A percentile compares a stretch with the other conserved stretches of the same genome.
phyloP scores from a whole-genome alignment of 92 coral and sea anemone genomes.

The Actinernus sp. region DNA sequence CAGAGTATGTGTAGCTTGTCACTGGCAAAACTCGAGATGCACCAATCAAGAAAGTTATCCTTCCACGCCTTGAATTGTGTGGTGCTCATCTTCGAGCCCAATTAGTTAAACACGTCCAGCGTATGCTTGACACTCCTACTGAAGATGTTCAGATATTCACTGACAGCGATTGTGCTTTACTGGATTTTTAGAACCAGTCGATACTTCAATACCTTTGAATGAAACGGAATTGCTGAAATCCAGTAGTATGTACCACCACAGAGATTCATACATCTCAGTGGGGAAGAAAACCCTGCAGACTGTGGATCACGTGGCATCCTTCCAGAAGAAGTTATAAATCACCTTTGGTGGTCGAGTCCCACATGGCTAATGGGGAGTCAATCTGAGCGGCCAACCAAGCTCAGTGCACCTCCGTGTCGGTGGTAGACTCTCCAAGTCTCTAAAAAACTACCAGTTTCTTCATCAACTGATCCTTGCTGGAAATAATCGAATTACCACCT shows the following conservation, averaged over 20 bases:
- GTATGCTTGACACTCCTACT: conserved; percentile 22
- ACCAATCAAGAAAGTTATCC: conserved; percentile 54
- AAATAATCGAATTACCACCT: too few species aligned
- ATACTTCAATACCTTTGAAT: conserved; percentile 49
- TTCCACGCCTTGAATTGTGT: conserved; percentile 61
- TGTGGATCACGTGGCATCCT: conserved; percentile 50
- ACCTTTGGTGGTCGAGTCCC: conserved; percentile 68
- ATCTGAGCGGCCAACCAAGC: too few species aligned
- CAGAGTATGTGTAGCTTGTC: too few species aligned
- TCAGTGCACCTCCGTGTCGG: conserved; percentile 61
- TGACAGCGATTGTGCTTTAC: conserved; percentile 36
- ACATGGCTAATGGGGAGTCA: too few species aligned
- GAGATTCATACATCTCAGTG: conserved; percentile 29
- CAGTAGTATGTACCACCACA: conserved; percentile 51
- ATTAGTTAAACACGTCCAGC: conserved; percentile 43
- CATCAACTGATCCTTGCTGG: too few species aligned
- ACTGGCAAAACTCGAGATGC: conserved; percentile 60
- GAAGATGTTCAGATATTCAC: conserved; percentile 44
- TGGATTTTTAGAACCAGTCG: conserved; percentile 31
- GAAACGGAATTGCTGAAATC: conserved; percentile 60
- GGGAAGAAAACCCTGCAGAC: conserved; percentile 64
- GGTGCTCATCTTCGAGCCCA: conserved; percentile 55
- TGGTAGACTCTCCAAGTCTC: conserved; percentile 36
- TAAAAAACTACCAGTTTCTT: conserved; percentile 13
- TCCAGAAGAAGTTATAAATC: conserved; percentile 27